These are phyloP conservation scores for Silurus aristotelis DNA, from an alignment of 2,797 vertebrate genomes.

Conservation along the genomic window DNA sequence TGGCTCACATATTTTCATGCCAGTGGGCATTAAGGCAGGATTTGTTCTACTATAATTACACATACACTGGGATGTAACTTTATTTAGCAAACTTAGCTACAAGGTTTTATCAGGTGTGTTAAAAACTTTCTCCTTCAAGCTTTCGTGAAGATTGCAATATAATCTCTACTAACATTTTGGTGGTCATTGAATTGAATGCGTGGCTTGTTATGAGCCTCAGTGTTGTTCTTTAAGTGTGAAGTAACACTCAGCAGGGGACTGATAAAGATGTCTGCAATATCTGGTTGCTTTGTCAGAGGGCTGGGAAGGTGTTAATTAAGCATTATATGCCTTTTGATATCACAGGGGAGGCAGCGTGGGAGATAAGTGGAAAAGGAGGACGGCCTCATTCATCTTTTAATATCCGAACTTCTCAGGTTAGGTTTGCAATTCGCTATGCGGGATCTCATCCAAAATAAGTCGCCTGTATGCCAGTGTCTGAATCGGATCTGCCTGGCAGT, in stretches of 20 bases:
- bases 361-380: conserved; percentile 3
- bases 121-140: not conserved
- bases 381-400: conserved; percentile 24
- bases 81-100: not conserved
- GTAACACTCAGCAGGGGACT: conserved; percentile 44
- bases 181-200: conserved; percentile 33
- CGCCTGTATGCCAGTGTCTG: conserved; percentile 17
- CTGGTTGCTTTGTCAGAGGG: not conserved
- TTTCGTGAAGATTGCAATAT: not conserved
- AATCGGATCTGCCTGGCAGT: conserved; percentile 34
- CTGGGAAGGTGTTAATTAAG: conserved; percentile 48
- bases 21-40: not conserved
- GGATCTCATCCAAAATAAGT: conserved; percentile 20
- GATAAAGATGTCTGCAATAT: conserved; percentile 50
- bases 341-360: not conserved
- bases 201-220: conserved; percentile 29
- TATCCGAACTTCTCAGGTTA: conserved; percentile 23
- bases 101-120: not conserved
- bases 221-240: conserved; percentile 32
- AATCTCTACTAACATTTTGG: conserved; percentile 8
- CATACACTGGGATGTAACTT: not conserved
- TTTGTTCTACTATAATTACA: not conserved
- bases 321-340: conserved; percentile 35
- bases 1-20: not conserved
- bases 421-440: conserved; percentile 15